Percentiles rank a stretch among this genome's conserved stretches.
Evolutionary conservation across 2,113 vertebrate species (phyloP).

Genomic region (Semicossyphus pulcher): DNA sequence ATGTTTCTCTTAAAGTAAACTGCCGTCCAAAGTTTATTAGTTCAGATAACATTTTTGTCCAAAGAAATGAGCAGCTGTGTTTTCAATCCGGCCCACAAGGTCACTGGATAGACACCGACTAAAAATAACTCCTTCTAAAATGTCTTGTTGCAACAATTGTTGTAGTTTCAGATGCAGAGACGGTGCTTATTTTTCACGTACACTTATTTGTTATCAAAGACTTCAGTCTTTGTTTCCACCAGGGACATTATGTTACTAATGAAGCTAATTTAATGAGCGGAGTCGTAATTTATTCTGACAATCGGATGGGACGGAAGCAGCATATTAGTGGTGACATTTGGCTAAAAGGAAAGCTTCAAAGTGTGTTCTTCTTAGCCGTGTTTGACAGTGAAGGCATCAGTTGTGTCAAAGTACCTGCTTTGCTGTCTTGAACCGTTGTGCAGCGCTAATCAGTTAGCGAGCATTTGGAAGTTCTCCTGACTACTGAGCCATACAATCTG

Average conservation of each 20-base stretch:
- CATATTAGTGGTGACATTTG: conserved; percentile 65
- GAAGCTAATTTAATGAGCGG: conserved; percentile 39
- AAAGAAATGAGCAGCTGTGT: conserved; percentile 84
- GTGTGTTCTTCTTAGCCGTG: conserved; percentile 43
- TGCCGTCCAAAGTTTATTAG: conserved; percentile 86
- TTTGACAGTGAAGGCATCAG: conserved; percentile 75
- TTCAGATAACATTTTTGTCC: conserved; percentile 84
- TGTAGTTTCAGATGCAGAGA: conserved; percentile 36
- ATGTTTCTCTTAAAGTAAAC: conserved; percentile 85
- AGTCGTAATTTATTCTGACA: conserved; percentile 59
- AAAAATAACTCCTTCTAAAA: conserved; percentile 79
- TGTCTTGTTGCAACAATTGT: conserved; percentile 50
- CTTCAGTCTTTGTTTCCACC: conserved; percentile 39
- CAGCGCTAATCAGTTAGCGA: conserved; percentile 76
- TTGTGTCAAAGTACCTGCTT: conserved; percentile 70
- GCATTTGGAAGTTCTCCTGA: conserved; percentile 65
- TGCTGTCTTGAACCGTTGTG: conserved; percentile 73
- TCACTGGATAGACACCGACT: conserved; percentile 74
- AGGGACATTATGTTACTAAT: conserved; percentile 33
- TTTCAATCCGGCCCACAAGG: conserved; percentile 79
- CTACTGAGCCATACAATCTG: conserved; percentile 76
- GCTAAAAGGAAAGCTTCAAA: conserved; percentile 63
- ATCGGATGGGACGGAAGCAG: conserved; percentile 24
- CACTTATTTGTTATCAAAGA: conserved; percentile 47
- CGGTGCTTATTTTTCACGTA: conserved; percentile 23